A percentile compares a stretch with the other conserved stretches of the same genome.
phyloP scores from a whole-genome alignment of 2,888 invertebrate species.

The Ernsta delagoae region DNA sequence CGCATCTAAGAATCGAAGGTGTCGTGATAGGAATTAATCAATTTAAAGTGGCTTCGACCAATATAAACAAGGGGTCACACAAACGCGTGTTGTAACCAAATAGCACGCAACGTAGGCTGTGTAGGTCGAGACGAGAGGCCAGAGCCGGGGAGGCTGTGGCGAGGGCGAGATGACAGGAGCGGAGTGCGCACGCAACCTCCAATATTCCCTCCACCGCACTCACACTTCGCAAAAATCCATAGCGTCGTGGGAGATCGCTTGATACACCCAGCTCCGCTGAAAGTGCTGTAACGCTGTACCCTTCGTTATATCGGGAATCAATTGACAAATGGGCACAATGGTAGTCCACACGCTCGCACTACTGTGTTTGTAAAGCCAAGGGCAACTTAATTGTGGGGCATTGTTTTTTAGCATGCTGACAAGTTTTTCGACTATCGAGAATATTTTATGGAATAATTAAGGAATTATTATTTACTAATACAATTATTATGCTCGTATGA shows the following conservation, averaged over 20 bases:
- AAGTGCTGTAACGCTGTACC: conserved; percentile 79
- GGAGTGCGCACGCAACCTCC: conserved; percentile 58
- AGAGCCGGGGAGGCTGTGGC: conserved; percentile 46
- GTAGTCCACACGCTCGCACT: conserved; percentile 49
- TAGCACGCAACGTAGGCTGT: conserved; percentile 73
- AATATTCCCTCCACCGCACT: too few relatives aligned
- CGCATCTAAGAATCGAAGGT: conserved; percentile 61
- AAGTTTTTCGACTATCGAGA: too few relatives aligned
- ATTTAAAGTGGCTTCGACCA: conserved; percentile 79
- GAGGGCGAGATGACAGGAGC: conserved; percentile 66
- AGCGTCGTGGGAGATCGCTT: conserved; percentile 72
- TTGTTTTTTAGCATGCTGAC: conserved; percentile 49
- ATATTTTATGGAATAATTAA: too few relatives aligned
- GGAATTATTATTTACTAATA: too few relatives aligned
- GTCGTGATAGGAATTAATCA: conserved; percentile 76
- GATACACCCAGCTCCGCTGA: conserved; percentile 76
- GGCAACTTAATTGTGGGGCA: conserved; percentile 48
- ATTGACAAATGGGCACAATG: conserved; percentile 76
- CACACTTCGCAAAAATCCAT: conserved; percentile 68
- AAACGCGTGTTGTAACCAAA: conserved; percentile 74
- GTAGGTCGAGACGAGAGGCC: conserved; percentile 55
- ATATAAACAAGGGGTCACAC: conserved; percentile 80
- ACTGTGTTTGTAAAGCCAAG: conserved; percentile 47
- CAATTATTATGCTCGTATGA: too few relatives aligned
- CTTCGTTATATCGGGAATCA: conserved; percentile 83